These are phyloP conservation scores for Xylocopa sonorina DNA, from an alignment of 1,140 invertebrate genomes.

Conservation along the genomic window DNA sequence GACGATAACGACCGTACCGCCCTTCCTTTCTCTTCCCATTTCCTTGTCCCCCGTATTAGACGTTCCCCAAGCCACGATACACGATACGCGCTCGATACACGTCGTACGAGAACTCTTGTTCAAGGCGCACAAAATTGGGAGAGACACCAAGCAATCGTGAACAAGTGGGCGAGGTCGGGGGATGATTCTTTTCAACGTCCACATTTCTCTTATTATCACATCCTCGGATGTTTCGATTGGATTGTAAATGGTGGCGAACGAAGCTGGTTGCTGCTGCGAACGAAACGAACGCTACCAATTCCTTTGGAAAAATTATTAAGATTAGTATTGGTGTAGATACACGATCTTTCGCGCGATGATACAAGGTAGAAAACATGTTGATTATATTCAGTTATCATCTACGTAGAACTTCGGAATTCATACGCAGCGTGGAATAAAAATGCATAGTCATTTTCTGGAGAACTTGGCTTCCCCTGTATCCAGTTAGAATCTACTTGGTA, in stretches of 20 bases:
- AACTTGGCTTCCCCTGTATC: no score
- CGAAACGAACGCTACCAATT: not conserved
- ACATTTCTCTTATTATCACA: no score
- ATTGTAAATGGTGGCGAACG: not conserved
- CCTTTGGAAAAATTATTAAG: not conserved
- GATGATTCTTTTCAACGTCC: not conserved
- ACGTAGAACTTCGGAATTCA: no score
- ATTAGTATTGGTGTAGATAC: not conserved
- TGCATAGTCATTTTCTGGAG: no score
- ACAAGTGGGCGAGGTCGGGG: not conserved
- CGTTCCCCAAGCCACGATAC: conserved; percentile 4
- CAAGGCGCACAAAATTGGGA: conserved; percentile 17
- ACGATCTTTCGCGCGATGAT: no score
- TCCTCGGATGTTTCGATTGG: not conserved
- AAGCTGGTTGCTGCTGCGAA: no score
- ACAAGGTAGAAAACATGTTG: no score
- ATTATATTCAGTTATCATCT: no score
- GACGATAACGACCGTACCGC: conserved; percentile 46
- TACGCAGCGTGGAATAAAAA: no score
- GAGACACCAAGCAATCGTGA: conserved; percentile 10
- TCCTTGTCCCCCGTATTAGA: not conserved
- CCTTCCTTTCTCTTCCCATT: conserved; percentile 14
- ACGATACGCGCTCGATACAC: conserved; percentile 29
- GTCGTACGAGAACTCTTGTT: no score
- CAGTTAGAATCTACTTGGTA: not conserved